Evolutionary conservation across 2,888 invertebrate species (phyloP).

Genomic region (Sarcophaga subvicina): DNA sequence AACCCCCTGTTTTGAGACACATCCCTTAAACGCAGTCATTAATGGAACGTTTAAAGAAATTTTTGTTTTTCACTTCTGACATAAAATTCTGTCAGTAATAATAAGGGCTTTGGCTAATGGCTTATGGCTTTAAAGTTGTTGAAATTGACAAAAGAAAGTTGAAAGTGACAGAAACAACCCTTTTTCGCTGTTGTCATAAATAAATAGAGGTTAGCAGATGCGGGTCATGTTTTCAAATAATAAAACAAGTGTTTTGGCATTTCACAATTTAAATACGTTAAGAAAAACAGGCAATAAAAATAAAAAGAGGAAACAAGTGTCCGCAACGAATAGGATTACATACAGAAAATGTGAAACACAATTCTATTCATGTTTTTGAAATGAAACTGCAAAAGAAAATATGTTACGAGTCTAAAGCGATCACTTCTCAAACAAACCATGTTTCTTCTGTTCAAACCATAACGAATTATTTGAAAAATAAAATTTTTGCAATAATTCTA

Average conservation of each 20-base stretch:
- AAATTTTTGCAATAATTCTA: conserved; percentile 46
- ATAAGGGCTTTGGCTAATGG: background rate
- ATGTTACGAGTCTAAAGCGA: too few relatives aligned
- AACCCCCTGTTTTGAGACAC: background rate
- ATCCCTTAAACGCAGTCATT: background rate
- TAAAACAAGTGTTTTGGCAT: conserved; percentile 56
- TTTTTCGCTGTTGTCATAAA: background rate
- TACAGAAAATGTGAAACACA: background rate
- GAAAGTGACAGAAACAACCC: conserved; percentile 55
- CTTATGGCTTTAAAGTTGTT: conserved; percentile 12
- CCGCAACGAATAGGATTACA: conserved; percentile 57
- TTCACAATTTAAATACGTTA: background rate
- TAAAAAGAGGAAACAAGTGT: conserved; percentile 50
- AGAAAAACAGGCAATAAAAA: background rate
- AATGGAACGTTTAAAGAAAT: conserved; percentile 21
- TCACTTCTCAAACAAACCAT: too few relatives aligned
- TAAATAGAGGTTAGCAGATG: background rate
- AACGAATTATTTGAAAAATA: conserved; percentile 58
- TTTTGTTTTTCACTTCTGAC: too few relatives aligned
- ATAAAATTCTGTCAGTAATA: conserved; percentile 2
- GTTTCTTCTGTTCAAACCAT: conserved; percentile 12
- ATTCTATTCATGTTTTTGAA: background rate
- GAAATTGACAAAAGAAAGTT: conserved; percentile 13
- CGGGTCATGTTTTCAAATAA: background rate
- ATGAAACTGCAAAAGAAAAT: too few relatives aligned